These are phyloP conservation scores for Calliopsis andreniformis DNA, from an alignment of 1,140 invertebrate genomes.

Conservation along the genomic window DNA sequence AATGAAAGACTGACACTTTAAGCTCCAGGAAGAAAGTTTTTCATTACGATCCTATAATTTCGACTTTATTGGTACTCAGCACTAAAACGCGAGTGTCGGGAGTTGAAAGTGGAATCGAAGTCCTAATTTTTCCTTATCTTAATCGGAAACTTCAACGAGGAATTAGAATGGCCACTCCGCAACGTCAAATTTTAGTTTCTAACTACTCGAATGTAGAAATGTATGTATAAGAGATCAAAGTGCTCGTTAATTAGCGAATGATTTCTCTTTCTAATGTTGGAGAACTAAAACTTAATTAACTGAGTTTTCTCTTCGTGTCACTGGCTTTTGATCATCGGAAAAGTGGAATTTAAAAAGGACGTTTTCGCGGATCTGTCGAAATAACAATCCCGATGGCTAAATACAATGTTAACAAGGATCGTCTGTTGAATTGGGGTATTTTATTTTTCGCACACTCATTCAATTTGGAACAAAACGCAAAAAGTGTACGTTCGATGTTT, in stretches of 20 bases:
- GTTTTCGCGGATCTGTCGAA: too few species aligned
- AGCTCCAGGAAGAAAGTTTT: slow-evolving; percentile 29
- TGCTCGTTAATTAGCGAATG: not conserved
- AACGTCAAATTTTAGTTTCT: not conserved
- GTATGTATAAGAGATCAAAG: not conserved
- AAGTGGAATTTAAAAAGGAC: too few species aligned
- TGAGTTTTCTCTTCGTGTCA: too few species aligned
- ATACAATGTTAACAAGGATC: too few species aligned
- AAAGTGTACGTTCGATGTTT: not conserved
- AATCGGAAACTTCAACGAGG: slow-evolving; percentile 1
- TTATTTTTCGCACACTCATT: not conserved
- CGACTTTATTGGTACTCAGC: slow-evolving; percentile 27
- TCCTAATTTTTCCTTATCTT: slow-evolving; percentile 21
- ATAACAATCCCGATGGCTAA: too few species aligned
- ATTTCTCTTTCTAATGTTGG: not conserved
- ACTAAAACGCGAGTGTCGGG: not conserved
- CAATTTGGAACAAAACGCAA: not conserved
- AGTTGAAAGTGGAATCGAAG: slow-evolving; percentile 20
- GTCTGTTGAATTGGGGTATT: not conserved
- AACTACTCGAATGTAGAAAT: too few species aligned
- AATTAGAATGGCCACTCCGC: slow-evolving; percentile 9
- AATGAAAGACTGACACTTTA: slow-evolving; percentile 2
- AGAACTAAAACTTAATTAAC: too few species aligned
- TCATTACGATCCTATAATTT: slow-evolving; percentile 39
- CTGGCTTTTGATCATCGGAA: too few species aligned